Evolutionary conservation across 2,888 invertebrate genomes (phyloP).

Genomic region (Luffia ferchaultella): DNA sequence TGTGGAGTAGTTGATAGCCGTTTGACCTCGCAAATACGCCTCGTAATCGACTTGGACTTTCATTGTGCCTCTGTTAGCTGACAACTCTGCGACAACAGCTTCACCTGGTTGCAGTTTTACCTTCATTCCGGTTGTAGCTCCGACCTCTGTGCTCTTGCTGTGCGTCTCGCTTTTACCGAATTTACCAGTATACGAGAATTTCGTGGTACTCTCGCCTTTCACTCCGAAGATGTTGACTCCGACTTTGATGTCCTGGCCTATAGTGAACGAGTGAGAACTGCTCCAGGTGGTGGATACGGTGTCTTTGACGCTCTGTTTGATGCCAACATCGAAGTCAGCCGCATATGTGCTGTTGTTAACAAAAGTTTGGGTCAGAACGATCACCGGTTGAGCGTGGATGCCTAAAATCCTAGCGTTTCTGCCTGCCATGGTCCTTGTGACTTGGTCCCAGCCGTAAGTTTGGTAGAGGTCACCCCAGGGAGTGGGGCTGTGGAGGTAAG

Average conservation of each 20-base stretch:
- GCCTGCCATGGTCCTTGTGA: constrained; percentile 23
- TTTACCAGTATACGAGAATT: constrained; percentile 17
- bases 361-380: constrained; percentile 18
- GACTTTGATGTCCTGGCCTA: constrained; percentile 19
- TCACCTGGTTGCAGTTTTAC: constrained; percentile 1
- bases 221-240: constrained; percentile 17
- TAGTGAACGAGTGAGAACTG: constrained; percentile 15
- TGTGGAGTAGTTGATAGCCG: not conserved
- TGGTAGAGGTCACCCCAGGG: constrained; percentile 32
- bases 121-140: not conserved
- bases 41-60: constrained; percentile 19
- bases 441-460: constrained; percentile 25
- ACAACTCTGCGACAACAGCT: not conserved
- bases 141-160: constrained; percentile 1
- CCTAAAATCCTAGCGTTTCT: constrained; percentile 17
- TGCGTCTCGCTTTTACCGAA: constrained; percentile 3
- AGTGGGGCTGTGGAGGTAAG: constrained; percentile 26
- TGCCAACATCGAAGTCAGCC: constrained; percentile 19
- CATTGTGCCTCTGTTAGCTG: constrained; percentile 20
- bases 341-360: constrained; percentile 18
- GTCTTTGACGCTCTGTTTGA: constrained; percentile 20
- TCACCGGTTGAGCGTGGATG: constrained; percentile 15
- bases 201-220: constrained; percentile 10
- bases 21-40: not conserved
- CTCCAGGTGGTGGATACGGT: constrained; percentile 22